Conservation (phyloP, 2,888 invertebrate genomes). For the Pollenia labialis region DNA sequence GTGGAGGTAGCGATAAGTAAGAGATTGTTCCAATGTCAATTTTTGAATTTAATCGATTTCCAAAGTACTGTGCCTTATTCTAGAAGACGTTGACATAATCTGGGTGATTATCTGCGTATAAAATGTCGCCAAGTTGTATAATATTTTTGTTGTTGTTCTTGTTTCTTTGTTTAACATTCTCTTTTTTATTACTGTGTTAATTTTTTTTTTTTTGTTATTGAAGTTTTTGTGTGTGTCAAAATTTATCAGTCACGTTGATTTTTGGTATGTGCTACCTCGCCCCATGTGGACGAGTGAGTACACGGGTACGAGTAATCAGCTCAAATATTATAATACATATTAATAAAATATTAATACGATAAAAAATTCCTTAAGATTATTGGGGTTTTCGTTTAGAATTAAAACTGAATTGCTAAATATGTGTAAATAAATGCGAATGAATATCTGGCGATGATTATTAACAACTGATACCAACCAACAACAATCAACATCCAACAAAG, state of each 20-base stretch:
- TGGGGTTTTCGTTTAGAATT: constrained; percentile 73
- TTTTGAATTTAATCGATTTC: neutral
- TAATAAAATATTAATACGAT: constrained; percentile 48
- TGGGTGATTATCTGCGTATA: constrained; percentile 72
- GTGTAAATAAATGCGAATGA: constrained; percentile 70
- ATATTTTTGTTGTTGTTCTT: constrained; percentile 5
- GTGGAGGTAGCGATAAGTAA: too few species aligned
- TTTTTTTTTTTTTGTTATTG: constrained; percentile 1
- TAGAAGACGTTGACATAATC: constrained; percentile 72
- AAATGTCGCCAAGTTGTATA: constrained; percentile 70
- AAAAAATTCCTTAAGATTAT: constrained; percentile 73
- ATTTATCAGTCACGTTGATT: constrained; percentile 74
- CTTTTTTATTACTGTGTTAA: constrained; percentile 34
- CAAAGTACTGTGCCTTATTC: constrained; percentile 45
- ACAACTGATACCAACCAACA: constrained; percentile 9
- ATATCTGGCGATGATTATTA: constrained; percentile 58
- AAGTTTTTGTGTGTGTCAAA: constrained; percentile 67
- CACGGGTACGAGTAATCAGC: constrained; percentile 41
- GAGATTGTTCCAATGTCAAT: too few species aligned
- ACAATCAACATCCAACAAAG: constrained; percentile 32
- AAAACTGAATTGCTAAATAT: constrained; percentile 73
- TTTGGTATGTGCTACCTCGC: constrained; percentile 73
- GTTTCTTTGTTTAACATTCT: constrained; percentile 43
- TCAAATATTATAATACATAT: constrained; percentile 55
- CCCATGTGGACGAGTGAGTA: constrained; percentile 30